Percentiles rank a stretch among this genome's conserved stretches.
Conservation (phyloP, 2,888 invertebrate species). For the Hypolimnas misippus region DNA sequence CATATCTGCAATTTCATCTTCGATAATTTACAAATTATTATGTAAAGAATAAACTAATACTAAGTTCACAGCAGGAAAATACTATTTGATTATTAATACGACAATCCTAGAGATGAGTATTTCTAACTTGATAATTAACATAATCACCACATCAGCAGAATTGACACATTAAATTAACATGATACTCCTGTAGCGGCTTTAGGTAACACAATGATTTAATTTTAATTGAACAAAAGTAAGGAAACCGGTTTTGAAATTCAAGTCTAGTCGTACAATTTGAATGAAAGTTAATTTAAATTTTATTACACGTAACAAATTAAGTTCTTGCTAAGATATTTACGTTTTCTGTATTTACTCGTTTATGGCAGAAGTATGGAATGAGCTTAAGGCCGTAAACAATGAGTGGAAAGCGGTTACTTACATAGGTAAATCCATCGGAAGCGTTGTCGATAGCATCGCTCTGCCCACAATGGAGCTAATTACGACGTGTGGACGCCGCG, state of each 20-base stretch:
- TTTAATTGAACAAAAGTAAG: slow-evolving; percentile 37
- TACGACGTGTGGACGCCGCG: slow-evolving; percentile 60
- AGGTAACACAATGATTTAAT: slow-evolving; percentile 22
- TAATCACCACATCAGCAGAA: slow-evolving; percentile 23
- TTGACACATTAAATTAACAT: slow-evolving; percentile 11
- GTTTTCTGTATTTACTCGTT: slow-evolving; percentile 21
- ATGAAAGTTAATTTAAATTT: slow-evolving; percentile 45
- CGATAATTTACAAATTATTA: neutral
- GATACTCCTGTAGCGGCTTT: slow-evolving; percentile 1
- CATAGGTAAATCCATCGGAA: slow-evolving; percentile 79
- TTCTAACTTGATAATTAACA: slow-evolving; percentile 1
- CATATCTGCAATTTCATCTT: neutral
- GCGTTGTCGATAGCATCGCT: slow-evolving; percentile 75
- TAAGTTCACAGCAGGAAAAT: slow-evolving; percentile 14
- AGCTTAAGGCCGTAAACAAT: slow-evolving; percentile 57
- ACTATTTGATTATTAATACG: slow-evolving; percentile 6
- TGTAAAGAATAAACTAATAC: neutral
- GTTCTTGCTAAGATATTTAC: slow-evolving; percentile 30
- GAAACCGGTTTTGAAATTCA: slow-evolving; percentile 39
- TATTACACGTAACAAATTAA: slow-evolving; percentile 31
- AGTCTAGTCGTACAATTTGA: slow-evolving; percentile 36
- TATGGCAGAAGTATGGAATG: slow-evolving; percentile 34
- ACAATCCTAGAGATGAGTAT: slow-evolving; percentile 3
- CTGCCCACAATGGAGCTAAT: slow-evolving; percentile 79
- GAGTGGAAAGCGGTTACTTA: slow-evolving; percentile 72